These are phyloP conservation scores for Drosophila kepulauana DNA, from an alignment of 1,140 invertebrate genomes.

Conservation along the genomic window DNA sequence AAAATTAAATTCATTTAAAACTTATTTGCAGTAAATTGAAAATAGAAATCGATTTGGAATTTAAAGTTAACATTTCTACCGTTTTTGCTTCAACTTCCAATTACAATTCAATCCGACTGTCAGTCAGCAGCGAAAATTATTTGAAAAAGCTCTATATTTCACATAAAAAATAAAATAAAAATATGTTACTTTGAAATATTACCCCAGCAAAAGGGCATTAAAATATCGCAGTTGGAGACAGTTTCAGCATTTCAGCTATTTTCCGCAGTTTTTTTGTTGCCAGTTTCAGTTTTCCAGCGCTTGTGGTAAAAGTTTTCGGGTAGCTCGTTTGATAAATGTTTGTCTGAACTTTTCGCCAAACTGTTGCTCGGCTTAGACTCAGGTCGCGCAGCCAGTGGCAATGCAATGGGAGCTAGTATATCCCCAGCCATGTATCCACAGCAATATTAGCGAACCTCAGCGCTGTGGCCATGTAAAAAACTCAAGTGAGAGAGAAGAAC, in stretches of 20 bases:
- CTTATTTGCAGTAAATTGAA: no score
- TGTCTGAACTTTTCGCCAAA: conserved; percentile 73
- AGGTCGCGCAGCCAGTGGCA: conserved; percentile 36
- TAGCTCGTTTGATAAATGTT: conserved; percentile 76
- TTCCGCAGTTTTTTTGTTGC: not conserved
- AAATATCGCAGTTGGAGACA: conserved; percentile 12
- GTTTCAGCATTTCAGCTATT: conserved; percentile 12
- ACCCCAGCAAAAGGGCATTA: conserved; percentile 8
- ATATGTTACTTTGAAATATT: not conserved
- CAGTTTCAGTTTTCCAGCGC: conserved; percentile 25
- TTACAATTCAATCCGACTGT: no score
- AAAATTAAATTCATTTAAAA: no score
- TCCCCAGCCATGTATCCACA: conserved; percentile 28
- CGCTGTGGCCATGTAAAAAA: conserved; percentile 32
- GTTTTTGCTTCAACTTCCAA: no score
- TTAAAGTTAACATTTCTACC: no score
- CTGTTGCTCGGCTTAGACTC: conserved; percentile 61
- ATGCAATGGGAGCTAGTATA: conserved; percentile 7
- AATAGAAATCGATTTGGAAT: no score
- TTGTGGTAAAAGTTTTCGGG: conserved; percentile 35
- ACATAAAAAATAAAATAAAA: not conserved
- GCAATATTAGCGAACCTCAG: conserved; percentile 59
- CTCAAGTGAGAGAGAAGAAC: not conserved
- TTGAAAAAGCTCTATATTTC: not conserved
- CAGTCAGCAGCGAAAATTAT: not conserved